Evolutionary conservation across 2,113 vertebrate genomes (phyloP).

Genomic region (Podiceps cristatus): DNA sequence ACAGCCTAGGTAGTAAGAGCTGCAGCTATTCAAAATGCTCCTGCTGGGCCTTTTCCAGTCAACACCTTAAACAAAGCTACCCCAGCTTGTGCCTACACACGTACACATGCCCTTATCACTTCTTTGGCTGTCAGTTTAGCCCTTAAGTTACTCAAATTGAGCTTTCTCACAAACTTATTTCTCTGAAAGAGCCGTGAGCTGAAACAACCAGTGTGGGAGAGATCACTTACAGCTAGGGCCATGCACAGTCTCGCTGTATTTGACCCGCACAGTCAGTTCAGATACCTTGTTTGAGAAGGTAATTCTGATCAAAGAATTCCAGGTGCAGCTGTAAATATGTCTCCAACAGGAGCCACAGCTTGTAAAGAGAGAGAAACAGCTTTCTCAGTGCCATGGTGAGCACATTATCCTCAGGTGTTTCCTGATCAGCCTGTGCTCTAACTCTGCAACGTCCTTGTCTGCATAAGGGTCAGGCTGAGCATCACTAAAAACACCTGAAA

Average conservation of each 20-base stretch:
- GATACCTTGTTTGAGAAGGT: background rate
- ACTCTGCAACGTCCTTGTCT: background rate
- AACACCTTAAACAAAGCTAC: background rate
- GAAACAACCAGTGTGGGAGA: background rate
- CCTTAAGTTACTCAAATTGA: background rate
- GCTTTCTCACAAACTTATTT: background rate
- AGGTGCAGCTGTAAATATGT: background rate
- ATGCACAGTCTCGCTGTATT: background rate
- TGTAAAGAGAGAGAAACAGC: background rate
- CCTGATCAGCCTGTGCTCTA: background rate
- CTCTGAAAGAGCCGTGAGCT: background rate
- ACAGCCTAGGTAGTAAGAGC: background rate
- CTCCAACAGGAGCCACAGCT: background rate
- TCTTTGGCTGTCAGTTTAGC: background rate
- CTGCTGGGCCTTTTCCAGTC: background rate
- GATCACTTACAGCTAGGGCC: background rate
- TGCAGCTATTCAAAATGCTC: background rate
- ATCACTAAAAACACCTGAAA: background rate
- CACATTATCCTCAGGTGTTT: background rate
- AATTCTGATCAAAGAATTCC: background rate
- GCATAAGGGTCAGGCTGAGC: background rate
- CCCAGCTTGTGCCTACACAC: background rate
- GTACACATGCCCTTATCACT: rapidly evolving
- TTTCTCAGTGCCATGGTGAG: background rate
- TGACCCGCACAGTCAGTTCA: rapidly evolving